Base-by-base conservation (phyloP, 2,113 vertebrate genomes). In the Montifringilla adamsi region DNA sequence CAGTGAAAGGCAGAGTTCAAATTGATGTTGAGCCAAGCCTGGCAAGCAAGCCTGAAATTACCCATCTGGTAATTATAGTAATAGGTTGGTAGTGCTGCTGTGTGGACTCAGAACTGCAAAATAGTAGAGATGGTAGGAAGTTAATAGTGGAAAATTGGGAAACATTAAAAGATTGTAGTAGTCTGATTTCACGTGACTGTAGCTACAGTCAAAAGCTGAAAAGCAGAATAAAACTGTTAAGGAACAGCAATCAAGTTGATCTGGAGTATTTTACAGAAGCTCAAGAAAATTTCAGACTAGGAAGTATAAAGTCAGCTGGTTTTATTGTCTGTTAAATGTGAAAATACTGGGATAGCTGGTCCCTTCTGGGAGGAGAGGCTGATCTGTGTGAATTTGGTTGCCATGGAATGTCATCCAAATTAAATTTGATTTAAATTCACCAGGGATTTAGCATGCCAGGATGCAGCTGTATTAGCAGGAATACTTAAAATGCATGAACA, bases 381-480 rank as follows among this genome's bases (percentile, higher is more conserved):
- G 72, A 63, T 15, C 24, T 81, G 44, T 82, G 50, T 63, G 78
- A 85, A 82, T 75, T 67, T 92, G 64, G 39, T 60, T 96, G 85
- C 76, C 39, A 22, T 33, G 43, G 64, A 94, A 46, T 1, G 3
- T 86, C 76, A 74, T 81, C 68, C 72, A 58, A 62, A 74, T 87
- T 90, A 79, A 63, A 93, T 64, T 84, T 52, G n/a, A 78, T 76
- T 80, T 88, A 62, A 95, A 80, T 80, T 93, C 91, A 74, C 84
- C 39, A 27, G 70, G 59, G 78, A n/a, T 59, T 72, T 87, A 68
- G 72, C 59, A 37, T 70, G 67, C 64, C 63, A 80, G 39, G 46
- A 67, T 7, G 53, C 28, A 28, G 49, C 70, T 91, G 50, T 67
- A n/a, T 86, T 90, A 93, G 56, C 80, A 70, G 55, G 73, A 93